phyloP scores from a whole-genome alignment of 2,888 invertebrate species.

The Pristionchus entomophagus region DNA sequence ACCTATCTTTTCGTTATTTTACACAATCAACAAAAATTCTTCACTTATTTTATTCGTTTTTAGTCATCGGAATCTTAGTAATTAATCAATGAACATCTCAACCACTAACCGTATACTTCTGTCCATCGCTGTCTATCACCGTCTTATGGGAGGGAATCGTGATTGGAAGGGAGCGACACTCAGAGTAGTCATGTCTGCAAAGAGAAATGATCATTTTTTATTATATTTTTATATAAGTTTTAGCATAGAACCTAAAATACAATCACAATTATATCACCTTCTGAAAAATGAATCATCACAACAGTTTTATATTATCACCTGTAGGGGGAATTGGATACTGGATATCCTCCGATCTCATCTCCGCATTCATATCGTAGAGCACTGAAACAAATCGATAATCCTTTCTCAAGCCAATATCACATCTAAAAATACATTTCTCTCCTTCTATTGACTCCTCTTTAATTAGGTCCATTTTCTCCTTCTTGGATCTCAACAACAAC shows the following conservation, averaged over 20 bases:
- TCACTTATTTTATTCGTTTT: no score
- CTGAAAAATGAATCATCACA: no score
- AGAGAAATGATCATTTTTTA: background rate
- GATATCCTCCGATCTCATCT: background rate
- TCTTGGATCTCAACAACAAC: constrained; percentile 9
- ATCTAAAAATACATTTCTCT: background rate
- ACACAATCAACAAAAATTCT: background rate
- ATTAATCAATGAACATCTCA: background rate
- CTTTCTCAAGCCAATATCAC: background rate
- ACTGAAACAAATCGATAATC: constrained; percentile 26
- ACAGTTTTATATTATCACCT: constrained; percentile 5
- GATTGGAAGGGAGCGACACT: constrained; percentile 87
- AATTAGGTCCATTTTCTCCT: constrained; percentile 11
- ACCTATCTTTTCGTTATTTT: background rate
- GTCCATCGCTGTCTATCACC: constrained; percentile 83
- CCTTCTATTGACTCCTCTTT: background rate
- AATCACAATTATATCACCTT: no score
- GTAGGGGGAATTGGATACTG: constrained; percentile 3
- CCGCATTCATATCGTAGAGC: constrained; percentile 46
- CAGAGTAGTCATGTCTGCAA: constrained; percentile 79
- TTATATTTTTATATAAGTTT: no score
- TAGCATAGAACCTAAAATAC: no score
- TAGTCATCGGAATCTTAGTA: no score
- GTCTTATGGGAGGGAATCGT: constrained; percentile 94
- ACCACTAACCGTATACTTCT: constrained; percentile 86